Evolutionary conservation across 2,888 invertebrate species (phyloP), one percentile per base, ranked within the genome.

Genomic region (Steinernema carpocapsae): DNA sequence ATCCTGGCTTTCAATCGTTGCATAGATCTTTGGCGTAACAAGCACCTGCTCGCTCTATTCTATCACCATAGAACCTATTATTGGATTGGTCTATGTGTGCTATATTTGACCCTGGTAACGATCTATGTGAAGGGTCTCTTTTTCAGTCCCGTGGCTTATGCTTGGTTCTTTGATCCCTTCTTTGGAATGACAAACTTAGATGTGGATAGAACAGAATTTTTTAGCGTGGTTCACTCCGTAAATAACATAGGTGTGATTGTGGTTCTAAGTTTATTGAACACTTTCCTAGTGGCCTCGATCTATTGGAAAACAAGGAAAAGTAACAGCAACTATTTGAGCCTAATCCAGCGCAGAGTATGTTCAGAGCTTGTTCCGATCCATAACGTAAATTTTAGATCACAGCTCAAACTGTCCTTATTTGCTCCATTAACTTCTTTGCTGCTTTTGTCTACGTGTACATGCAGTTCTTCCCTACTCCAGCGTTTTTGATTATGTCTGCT

Each of bases 131-230:
- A 24, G 24, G 59, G 59, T 0, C 70, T 64, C n/a, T 43, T 73
- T 26, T 73, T 43, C 64, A 70, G 59, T 32, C 70, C 73, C 10
- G 42, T 32, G 1, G 48, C 19, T 10, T 70, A 70, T 10, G 73
- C 73, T 46, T 73, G 56, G 32, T 73, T 73, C 48, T 73, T 73
- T 56, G 70, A 73, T 29, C 73, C 73, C 1, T 73, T 70, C 22
- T 73, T 37, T 29, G 70, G 70, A 10, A 32, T 73, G 10, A 7
- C 24, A 32, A 48, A n/a, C 17, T 64, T 4, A n/a, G 26, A 19
- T 22, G 37, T 73, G 26, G 26, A 64, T 22, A 42, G 45, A 17
- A 51, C 12, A 51, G 24, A 4, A 12, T 73, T 10, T 19, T 10
- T 19, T n/a, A 51, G 19, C 19, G 12, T 51, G 14, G 6, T 51